Evolutionary conservation across 2,888 invertebrate species (phyloP).

Genomic region (Diaphora mendica): DNA sequence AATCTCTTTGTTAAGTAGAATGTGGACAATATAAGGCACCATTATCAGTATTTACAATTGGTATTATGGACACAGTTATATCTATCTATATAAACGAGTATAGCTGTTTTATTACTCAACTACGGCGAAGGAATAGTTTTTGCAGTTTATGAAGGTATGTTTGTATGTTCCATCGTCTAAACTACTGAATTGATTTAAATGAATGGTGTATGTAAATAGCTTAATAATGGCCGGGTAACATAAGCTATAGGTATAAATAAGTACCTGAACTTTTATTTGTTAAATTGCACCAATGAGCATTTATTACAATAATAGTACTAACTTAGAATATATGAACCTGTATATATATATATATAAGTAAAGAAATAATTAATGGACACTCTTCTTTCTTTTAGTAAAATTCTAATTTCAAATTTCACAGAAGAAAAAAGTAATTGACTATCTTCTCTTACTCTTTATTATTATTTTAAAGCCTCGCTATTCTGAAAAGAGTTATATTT

Average conservation of each 20-base stretch:
- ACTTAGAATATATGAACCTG: neutral
- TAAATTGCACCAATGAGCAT: neutral
- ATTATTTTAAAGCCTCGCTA: neutral
- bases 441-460: neutral
- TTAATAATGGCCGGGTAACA: no score
- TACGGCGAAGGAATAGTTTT: no score
- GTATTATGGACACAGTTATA: constrained; percentile 25
- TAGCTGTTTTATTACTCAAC: neutral
- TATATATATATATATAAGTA: neutral
- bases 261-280: no score
- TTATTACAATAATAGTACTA: neutral
- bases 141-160: no score
- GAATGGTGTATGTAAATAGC: no score
- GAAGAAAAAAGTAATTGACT: neutral
- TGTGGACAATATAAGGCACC: constrained; percentile 72
- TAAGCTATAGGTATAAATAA: no score
- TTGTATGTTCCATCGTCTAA: no score
- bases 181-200: no score
- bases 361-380: neutral
- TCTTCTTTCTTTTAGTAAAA: neutral
- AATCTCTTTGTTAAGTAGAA: constrained; percentile 24
- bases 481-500: neutral
- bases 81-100: neutral
- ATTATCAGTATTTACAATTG: constrained; percentile 53
- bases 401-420: neutral